These are phyloP conservation scores for Colletes latitarsis DNA, from an alignment of 1,140 invertebrate genomes.

Conservation along the genomic window DNA sequence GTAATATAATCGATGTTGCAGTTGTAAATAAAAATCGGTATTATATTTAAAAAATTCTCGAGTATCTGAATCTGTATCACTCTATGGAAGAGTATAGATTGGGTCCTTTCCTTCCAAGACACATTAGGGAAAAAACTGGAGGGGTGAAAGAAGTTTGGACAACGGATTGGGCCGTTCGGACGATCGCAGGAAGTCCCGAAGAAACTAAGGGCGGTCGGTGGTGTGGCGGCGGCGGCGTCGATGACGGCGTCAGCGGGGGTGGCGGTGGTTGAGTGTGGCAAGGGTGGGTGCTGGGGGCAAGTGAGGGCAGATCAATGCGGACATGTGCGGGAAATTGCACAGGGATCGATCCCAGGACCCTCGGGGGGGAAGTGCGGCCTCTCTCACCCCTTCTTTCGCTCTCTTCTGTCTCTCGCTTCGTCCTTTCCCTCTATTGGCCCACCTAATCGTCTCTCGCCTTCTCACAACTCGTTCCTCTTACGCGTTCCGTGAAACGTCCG, in stretches of 20 bases:
- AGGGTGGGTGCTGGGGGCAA: constrained; percentile 73
- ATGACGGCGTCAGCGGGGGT: constrained; percentile 36
- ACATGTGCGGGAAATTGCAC: constrained; percentile 81
- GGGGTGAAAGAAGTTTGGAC: constrained; percentile 64
- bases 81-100: too few species aligned
- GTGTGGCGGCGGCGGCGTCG: constrained; percentile 31
- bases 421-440: constrained; percentile 33
- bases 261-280: constrained; percentile 52
- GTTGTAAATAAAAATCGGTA: too few species aligned
- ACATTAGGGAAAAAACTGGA: constrained; percentile 64
- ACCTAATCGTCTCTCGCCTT: constrained; percentile 42
- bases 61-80: too few species aligned
- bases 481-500: constrained; percentile 21
- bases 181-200: constrained; percentile 53
- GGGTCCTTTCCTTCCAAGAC: background rate
- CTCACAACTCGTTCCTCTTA: constrained; percentile 37
- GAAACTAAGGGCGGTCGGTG: constrained; percentile 58
- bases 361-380: constrained; percentile 69
- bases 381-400: constrained; percentile 41
- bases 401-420: constrained; percentile 22
- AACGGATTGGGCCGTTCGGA: constrained; percentile 49
- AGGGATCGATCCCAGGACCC: constrained; percentile 78
- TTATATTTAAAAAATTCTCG: too few species aligned
- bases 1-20: too few species aligned
- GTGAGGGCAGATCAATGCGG: constrained; percentile 80